These are phyloP conservation scores for Subanguina moxae DNA, from an alignment of 1,140 invertebrate species.

Conservation along the genomic window DNA sequence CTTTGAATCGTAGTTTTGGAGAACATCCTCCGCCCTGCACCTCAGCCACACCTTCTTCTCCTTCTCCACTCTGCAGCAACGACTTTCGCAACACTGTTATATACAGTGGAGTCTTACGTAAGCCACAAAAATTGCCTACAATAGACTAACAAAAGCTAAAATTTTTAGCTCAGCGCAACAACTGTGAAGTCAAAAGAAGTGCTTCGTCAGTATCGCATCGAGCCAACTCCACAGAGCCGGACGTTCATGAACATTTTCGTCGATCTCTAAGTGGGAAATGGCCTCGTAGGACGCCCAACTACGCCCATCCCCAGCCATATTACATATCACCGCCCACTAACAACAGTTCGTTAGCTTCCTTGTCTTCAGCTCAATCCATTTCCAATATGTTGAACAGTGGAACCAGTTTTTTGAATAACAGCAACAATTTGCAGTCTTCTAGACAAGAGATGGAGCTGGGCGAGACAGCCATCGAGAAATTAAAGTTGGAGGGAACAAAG, in stretches of 20 bases:
- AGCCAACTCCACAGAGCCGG: neutral
- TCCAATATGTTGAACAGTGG: no score
- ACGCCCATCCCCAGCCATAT: no score
- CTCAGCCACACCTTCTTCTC: neutral
- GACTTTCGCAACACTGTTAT: neutral
- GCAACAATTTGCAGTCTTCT: no score
- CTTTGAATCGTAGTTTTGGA: neutral
- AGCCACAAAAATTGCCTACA: neutral
- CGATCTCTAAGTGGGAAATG: no score
- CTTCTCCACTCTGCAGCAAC: neutral
- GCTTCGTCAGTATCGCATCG: neutral
- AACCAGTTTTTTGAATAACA: no score
- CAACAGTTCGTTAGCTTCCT: no score
- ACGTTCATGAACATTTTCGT: neutral
- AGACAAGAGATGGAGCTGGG: no score
- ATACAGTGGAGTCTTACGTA: neutral
- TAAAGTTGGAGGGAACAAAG: no score
- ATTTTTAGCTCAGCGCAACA: neutral
- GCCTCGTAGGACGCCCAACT: no score
- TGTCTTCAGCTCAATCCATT: no score
- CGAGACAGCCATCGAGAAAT: no score
- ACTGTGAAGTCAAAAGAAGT: neutral
- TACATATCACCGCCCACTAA: no score
- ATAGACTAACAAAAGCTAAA: neutral
- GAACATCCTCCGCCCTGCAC: conserved; percentile 1